Evolutionary conservation across 2,888 invertebrate genomes (phyloP), one percentile per base, ranked within the genome.

Genomic region (Blomia tropicalis): DNA sequence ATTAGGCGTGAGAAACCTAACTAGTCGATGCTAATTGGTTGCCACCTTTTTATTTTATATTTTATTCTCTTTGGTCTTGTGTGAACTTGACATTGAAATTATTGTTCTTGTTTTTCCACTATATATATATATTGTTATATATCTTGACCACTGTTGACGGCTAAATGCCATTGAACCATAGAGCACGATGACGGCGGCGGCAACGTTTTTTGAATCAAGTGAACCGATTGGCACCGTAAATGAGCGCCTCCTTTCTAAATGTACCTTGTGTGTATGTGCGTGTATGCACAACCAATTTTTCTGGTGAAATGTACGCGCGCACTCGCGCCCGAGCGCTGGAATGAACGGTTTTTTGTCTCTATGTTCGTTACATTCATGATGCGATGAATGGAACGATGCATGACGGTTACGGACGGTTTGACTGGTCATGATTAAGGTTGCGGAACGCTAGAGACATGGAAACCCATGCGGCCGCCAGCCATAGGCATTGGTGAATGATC

Each of bases 371-470:
- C n/a, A n/a, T n/a, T n/a, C n/a, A 7, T 47, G 51, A 47, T n/a
- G 51, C 51, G 7, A n/a, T n/a, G 27, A 47, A 47, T 7, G 51
- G 51, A 47, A 11, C 27, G 56, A 56, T 56, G 56, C 56, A 56
- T 56, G 56, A 56, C 56, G 32, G 56, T 56, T 56, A 31, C 56
- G 56, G 56, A 36, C 56, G 56, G 56, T 56, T 56, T 56, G 19
- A 27, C 56, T 47, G 51, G 51, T 47, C 51, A 47, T 47, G 51
- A 25, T 27, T 47, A 25, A 22, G 23, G 23, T 47, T 47, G 51
- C 51, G 51, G 51, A 47, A 47, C 51, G 51, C n/a, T 47, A 11
- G 51, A 47, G 51, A 27, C 36, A 36, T 17, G 17, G 7, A 36
- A 36, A 36, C 36, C 36, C 36, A 36, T 36, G 17, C 36, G 7